These are phyloP conservation scores for Anniella stebbinsi DNA, from an alignment of 2,797 vertebrate genomes.

Conservation along the genomic window DNA sequence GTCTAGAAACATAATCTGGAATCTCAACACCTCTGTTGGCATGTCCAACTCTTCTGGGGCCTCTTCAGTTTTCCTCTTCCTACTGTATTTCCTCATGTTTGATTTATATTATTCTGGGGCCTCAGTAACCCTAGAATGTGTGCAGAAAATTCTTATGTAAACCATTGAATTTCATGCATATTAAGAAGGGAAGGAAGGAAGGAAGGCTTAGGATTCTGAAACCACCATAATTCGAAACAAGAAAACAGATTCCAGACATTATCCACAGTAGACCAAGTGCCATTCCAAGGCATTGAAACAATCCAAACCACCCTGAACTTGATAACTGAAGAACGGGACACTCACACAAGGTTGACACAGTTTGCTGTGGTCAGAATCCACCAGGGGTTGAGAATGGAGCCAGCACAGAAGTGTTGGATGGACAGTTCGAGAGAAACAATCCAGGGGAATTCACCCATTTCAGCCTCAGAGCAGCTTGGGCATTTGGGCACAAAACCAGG, in stretches of 20 bases:
- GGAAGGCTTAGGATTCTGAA: background rate
- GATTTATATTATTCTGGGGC: background rate
- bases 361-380: slow-evolving; percentile 61
- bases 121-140: background rate
- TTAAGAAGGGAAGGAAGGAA: background rate
- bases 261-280: background rate
- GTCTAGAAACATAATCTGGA: background rate
- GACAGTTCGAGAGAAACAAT: slow-evolving; percentile 48
- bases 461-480: slow-evolving; percentile 47
- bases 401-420: slow-evolving; percentile 54
- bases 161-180: background rate
- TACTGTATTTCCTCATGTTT: background rate
- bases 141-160: background rate
- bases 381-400: slow-evolving; percentile 56
- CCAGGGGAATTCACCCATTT: slow-evolving; percentile 55
- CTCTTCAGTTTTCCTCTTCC: background rate
- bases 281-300: background rate
- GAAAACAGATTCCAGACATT: background rate
- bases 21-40: background rate
- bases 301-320: background rate
- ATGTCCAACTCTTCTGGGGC: background rate
- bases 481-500: slow-evolving; percentile 43
- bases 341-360: slow-evolving; percentile 62
- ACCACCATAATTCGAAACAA: background rate
- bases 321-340: background rate